Evolutionary conservation across 2,888 invertebrate genomes (phyloP).

Genomic region (Deilephila elpenor): DNA sequence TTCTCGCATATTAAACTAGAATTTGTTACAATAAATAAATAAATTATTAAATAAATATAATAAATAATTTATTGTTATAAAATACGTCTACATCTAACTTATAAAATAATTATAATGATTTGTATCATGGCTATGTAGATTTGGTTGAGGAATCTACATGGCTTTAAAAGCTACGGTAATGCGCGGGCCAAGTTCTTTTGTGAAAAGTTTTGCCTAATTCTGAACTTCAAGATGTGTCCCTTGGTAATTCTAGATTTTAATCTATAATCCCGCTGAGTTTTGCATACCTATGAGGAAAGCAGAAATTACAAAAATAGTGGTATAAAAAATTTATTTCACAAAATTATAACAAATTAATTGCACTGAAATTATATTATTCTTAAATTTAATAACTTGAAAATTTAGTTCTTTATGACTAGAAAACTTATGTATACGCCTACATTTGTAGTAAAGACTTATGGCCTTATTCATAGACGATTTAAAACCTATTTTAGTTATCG

Average conservation of each 20-base stretch:
- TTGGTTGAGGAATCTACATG: conserved; percentile 35
- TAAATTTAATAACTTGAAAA: neutral
- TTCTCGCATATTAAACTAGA: conserved; percentile 87
- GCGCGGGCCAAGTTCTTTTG: neutral
- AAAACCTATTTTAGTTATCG: too few species aligned
- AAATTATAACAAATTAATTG: conserved; percentile 39
- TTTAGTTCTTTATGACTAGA: conserved; percentile 23
- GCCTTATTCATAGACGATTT: too few species aligned
- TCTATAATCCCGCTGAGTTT: too few species aligned
- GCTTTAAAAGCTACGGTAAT: neutral
- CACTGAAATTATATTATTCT: conserved; percentile 5
- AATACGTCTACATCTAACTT: conserved; percentile 60
- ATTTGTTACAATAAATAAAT: conserved; percentile 59
- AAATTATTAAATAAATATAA: conserved; percentile 50
- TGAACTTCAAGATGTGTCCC: too few species aligned
- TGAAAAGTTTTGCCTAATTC: neutral
- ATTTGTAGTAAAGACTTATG: neutral
- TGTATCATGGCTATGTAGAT: conserved; percentile 53
- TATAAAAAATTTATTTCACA: conserved; percentile 39
- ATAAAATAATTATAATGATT: conserved; percentile 43
- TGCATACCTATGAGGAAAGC: too few species aligned
- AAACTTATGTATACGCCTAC: conserved; percentile 33
- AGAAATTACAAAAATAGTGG: neutral
- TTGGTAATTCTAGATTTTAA: too few species aligned
- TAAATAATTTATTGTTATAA: conserved; percentile 54